phyloP scores from a whole-genome alignment of 2,797 vertebrate genomes.

The Typhlichthys eigenmanni region DNA sequence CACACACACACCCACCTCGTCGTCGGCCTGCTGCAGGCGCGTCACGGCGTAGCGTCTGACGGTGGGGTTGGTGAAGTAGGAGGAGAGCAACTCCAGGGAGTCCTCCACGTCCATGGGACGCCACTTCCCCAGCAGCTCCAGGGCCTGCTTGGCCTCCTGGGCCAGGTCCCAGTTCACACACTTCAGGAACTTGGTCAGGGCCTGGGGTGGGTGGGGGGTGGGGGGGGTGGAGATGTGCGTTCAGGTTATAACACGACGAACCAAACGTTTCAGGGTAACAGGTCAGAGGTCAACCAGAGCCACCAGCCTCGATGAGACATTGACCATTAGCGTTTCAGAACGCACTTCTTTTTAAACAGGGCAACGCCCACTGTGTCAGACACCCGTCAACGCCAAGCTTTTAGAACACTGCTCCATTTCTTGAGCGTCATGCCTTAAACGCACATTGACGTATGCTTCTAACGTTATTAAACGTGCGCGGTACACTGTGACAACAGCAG shows the following conservation, averaged over 20 bases:
- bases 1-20: conserved; percentile 77
- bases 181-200: conserved; percentile 97
- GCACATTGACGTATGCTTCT: too few relatives aligned
- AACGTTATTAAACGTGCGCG: too few relatives aligned
- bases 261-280: too few relatives aligned
- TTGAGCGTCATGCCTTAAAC: too few relatives aligned
- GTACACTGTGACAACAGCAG: not conserved
- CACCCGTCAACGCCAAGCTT: not conserved
- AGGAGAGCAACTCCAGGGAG: conserved; percentile 92
- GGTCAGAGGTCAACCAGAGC: too few relatives aligned
- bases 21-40: conserved; percentile 92
- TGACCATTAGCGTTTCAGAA: too few relatives aligned
- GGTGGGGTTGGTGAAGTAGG: conserved; percentile 92
- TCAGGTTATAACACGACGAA: too few relatives aligned
- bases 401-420: too few relatives aligned
- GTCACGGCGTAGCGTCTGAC: conserved; percentile 95
- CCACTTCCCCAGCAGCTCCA: conserved; percentile 96
- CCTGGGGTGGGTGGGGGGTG: conserved; percentile 69
- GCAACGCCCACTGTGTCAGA: not conserved
- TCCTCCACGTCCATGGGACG: conserved; percentile 99
- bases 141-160: conserved; percentile 96
- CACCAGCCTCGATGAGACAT: too few relatives aligned
- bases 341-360: too few relatives aligned
- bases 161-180: conserved; percentile 98
- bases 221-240: not conserved